phyloP scores from a whole-genome alignment of 1,140 invertebrate genomes.

The Drosophila micromelanica region DNA sequence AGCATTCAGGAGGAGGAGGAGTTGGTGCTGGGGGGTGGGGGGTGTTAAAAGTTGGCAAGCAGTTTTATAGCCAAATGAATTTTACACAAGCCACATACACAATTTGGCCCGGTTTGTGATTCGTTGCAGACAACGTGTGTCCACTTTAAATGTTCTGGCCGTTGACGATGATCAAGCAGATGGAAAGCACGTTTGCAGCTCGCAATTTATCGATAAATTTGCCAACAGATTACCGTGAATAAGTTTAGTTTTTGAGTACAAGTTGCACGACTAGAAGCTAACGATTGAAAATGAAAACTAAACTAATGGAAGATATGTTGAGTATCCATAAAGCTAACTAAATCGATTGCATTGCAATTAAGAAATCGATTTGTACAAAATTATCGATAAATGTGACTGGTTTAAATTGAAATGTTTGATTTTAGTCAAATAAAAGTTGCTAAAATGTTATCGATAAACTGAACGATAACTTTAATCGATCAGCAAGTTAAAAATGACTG shows the following conservation, averaged over 20 bases:
- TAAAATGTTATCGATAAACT: not conserved
- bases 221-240: not conserved
- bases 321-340: too few relatives aligned
- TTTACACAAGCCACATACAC: conserved; percentile 67
- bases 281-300: too few relatives aligned
- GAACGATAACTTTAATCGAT: conserved; percentile 2
- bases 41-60: conserved; percentile 18
- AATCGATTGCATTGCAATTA: too few relatives aligned
- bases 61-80: conserved; percentile 78
- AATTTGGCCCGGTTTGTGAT: conserved; percentile 75
- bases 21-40: too few relatives aligned
- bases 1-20: not conserved
- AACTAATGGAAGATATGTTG: too few relatives aligned
- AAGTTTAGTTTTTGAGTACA: not conserved
- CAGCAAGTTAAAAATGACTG: not conserved
- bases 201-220: conserved; percentile 14
- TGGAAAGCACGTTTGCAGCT: not conserved
- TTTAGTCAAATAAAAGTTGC: too few relatives aligned
- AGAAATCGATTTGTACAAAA: too few relatives aligned
- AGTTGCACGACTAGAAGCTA: not conserved
- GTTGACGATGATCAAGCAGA: not conserved
- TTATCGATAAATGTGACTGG: too few relatives aligned
- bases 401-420: too few relatives aligned
- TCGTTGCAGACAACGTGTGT: conserved; percentile 31
- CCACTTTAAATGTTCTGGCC: conserved; percentile 23